Conservation (phyloP, 2,888 invertebrate species). For the Melanostoma mellinum region DNA sequence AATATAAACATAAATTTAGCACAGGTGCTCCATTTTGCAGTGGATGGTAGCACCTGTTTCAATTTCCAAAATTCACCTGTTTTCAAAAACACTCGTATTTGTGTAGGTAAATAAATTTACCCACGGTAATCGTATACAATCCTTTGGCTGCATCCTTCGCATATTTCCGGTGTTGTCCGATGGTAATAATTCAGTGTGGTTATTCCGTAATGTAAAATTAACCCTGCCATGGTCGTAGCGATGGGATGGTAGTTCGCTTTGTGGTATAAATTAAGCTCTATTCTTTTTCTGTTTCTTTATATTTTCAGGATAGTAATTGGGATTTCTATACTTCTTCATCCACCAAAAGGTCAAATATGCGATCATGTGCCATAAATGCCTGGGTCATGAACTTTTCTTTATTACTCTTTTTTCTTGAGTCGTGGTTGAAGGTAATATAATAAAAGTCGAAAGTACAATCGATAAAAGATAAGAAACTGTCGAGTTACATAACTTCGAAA, state of each 20-base stretch:
- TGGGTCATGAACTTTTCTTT: neutral
- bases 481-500: neutral
- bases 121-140: slow-evolving; percentile 17
- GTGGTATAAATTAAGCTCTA: neutral
- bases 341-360: neutral
- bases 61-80: slow-evolving; percentile 19
- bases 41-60: slow-evolving; percentile 30
- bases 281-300: too few species aligned
- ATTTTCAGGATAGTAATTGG: too few species aligned
- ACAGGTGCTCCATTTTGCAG: neutral
- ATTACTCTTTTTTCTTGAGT: neutral
- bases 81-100: neutral
- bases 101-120: neutral
- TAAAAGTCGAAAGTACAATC: neutral
- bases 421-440: neutral
- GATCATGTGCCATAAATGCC: neutral
- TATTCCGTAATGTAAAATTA: slow-evolving; percentile 17
- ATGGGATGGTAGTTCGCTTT: neutral
- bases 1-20: slow-evolving; percentile 28
- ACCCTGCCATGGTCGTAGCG: neutral
- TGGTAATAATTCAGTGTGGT: slow-evolving; percentile 19
- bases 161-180: slow-evolving; percentile 4
- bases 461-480: neutral
- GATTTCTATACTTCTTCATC: too few species aligned
- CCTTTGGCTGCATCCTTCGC: slow-evolving; percentile 21